Evolutionary conservation across 2,888 invertebrate species (phyloP), one percentile per base, ranked within the genome.

Genomic region (Tridacna crocea): DNA sequence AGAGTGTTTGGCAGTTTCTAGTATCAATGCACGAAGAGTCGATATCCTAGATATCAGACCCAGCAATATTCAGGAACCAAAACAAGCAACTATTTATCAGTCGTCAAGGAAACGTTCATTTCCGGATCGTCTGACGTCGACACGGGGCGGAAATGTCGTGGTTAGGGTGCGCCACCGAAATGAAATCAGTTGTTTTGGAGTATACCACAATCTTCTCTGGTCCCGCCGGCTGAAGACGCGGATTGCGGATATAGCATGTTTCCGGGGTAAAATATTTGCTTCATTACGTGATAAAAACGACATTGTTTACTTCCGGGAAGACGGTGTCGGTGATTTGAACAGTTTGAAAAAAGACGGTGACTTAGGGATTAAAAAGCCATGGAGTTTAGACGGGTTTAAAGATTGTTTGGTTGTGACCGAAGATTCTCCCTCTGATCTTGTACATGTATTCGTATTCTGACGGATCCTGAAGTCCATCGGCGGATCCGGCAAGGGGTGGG

Each of bases 321-420:
- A 87, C 58, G 87, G 87, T 10, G 66, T 77, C 24, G 87, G 82
- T 15, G 55, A 63, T 0, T 72, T 83, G 10, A 51, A 63, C 11
- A 70, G 51, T 22, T 58, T 86, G 6, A 75, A 72, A 15, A 61
- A 27, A 19, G 60, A 73, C 11, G 17, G 65, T 10, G 36, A 65
- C 17, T 48, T 22, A 11, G 65, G 26, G 2, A 46, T 75, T 24
- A 68, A 46, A 15, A 72, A 77, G 10, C 87, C 87, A 13, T 87
- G 87, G 87, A 79, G 81, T 66, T 46, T 87, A 12, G 80, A 75
- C 46, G 84, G 84, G 6, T 84, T 87, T 68, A 87, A 87, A 74
- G 83, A 87, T 68, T 87, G 87, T 77, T 72, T 87, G 19, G 82
- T 80, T 22, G 83, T 87, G 46, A 87, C 87, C 19, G 84, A 87